Base-by-base conservation (phyloP, 2,888 invertebrate genomes). In the Caenorhabditis plicata region DNA sequence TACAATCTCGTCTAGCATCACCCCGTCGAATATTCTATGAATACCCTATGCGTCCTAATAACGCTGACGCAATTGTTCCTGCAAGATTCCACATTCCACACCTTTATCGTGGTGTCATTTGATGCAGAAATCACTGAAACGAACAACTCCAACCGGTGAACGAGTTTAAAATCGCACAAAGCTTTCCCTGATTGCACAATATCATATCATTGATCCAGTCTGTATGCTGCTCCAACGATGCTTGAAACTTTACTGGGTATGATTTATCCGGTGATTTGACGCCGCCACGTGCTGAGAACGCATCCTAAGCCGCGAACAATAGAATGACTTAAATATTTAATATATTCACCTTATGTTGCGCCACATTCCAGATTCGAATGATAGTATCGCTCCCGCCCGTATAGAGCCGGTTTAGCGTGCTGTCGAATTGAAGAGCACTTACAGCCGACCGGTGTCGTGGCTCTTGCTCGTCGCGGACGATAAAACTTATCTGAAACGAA, bases 141-240 rank as follows among this genome's bases (percentile, higher is more conserved):
- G 15, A 22, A 15, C 20, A 40, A 17, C 20, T 39, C 17, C 22
- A 48, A 36, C 4, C 13, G 11, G 26, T 27, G 8, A 4, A 20
- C 7, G 13, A 17, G 22, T n/a, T 54, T 26, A 39, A 55, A 50
- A 32, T 46, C 69, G 44, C 84, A 91, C 91, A 87, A 83, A 95
- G 93, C 82, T 91, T 89, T 31, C 96, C 96, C 67, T 90, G 90
- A 83, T 95, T 95, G 82, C 96, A 98, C 25, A 98, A 85, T 32
- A 96, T 90, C 81, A 99, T 92, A 84, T 98, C 98, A 83, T 98
- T 98, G 42, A 98, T 95, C 98, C 98, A 98, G 83, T 98, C 98
- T 2, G 95, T 96, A 82, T 98, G 98, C 83, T 98, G 96, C 82
- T 98, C 96, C 93, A 99, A 92, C 26, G 94, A 92, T 81, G 92